These are phyloP conservation scores for honey bee (Apis mellifera) DNA, from an alignment of 1,140 invertebrate species.

Conservation along the genomic window DNA sequence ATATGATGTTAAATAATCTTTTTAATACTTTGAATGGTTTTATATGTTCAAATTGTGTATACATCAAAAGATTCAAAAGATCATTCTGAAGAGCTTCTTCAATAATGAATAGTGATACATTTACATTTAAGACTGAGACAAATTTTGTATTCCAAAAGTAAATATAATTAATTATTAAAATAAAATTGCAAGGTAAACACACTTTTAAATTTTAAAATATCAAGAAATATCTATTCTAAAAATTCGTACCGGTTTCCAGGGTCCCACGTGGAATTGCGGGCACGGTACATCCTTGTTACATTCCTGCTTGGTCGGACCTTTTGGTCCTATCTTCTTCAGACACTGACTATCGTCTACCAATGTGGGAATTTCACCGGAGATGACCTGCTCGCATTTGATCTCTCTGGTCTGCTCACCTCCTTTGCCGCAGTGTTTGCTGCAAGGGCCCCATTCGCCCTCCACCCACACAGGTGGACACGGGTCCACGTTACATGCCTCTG, in stretches of 20 bases:
- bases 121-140: too few species aligned
- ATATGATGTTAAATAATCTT: too few species aligned
- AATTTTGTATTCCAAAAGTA: too few species aligned
- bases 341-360: constrained; percentile 90
- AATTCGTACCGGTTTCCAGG: constrained; percentile 90
- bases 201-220: background rate
- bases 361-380: constrained; percentile 84
- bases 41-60: too few species aligned
- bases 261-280: constrained; percentile 91
- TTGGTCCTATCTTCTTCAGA: constrained; percentile 84
- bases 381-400: constrained; percentile 90
- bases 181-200: too few species aligned
- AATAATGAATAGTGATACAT: too few species aligned
- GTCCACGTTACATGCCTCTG: constrained; percentile 87
- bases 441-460: constrained; percentile 90
- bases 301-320: constrained; percentile 86
- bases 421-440: constrained; percentile 90
- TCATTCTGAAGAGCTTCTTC: too few species aligned
- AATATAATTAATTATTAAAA: too few species aligned
- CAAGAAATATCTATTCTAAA: background rate
- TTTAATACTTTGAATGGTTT: too few species aligned
- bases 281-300: constrained; percentile 91
- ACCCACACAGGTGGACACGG: constrained; percentile 93
- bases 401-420: constrained; percentile 87
- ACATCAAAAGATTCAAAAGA: too few species aligned